Evolutionary conservation across 2,797 vertebrate species (phyloP).

Genomic region (Danio choprae): DNA sequence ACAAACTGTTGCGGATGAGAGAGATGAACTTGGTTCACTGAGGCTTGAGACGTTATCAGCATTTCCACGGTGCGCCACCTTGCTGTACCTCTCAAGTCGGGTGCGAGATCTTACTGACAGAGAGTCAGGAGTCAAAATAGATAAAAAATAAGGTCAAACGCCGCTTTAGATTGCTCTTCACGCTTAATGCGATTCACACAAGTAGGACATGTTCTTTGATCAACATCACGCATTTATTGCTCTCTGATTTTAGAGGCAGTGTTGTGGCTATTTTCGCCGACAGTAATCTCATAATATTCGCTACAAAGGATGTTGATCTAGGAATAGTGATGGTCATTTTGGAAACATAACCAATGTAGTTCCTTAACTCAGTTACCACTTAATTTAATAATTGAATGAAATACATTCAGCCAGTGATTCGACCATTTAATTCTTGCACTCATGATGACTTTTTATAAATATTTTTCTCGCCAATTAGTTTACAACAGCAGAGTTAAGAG

Average conservation of each 20-base stretch:
- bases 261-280: background rate
- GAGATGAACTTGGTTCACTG: constrained; percentile 37
- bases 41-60: constrained; percentile 15
- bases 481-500: no score
- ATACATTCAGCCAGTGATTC: no score
- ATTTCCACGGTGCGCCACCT: constrained; percentile 3
- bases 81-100: constrained; percentile 18
- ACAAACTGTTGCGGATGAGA: constrained; percentile 50
- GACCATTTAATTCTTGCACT: no score
- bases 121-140: constrained; percentile 19
- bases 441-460: no score
- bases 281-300: background rate
- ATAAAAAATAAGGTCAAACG: constrained; percentile 14
- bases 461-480: no score
- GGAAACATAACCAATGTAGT: background rate
- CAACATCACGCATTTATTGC: constrained; percentile 12
- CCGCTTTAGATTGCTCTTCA: constrained; percentile 21
- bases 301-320: constrained; percentile 1
- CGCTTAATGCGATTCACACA: background rate
- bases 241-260: constrained; percentile 14
- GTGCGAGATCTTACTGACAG: background rate
- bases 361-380: background rate
- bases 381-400: no score
- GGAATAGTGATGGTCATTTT: background rate
- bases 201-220: constrained; percentile 25